These are phyloP conservation scores for Palloptera scutellata DNA, from an alignment of 2,888 invertebrate species.

Conservation along the genomic window DNA sequence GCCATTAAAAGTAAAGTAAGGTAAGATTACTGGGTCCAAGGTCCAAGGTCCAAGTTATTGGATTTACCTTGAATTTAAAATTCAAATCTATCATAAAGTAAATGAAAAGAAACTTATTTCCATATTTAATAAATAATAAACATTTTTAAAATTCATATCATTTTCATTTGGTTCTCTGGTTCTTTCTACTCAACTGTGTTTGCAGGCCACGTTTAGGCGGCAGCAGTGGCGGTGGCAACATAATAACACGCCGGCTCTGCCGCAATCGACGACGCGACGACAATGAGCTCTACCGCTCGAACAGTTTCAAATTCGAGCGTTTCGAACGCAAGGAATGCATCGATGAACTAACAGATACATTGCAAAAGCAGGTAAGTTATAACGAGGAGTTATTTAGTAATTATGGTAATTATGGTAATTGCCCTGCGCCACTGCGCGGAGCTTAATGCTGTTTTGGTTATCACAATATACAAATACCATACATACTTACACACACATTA, in stretches of 20 bases:
- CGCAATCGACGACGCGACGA: slow-evolving; percentile 77
- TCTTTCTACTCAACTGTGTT: background rate
- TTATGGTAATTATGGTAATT: slow-evolving; percentile 4
- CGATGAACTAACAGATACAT: slow-evolving; percentile 68
- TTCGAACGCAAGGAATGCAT: slow-evolving; percentile 76
- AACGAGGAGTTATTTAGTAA: slow-evolving; percentile 10
- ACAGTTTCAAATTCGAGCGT: slow-evolving; percentile 87
- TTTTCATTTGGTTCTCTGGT: background rate
- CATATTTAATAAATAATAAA: background rate
- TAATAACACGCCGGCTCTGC: slow-evolving; percentile 77
- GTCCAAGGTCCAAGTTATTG: too few relatives aligned
- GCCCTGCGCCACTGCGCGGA: background rate
- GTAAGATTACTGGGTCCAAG: too few relatives aligned
- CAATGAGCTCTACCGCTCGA: slow-evolving; percentile 86
- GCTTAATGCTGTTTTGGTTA: slow-evolving; percentile 8
- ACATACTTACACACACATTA: background rate
- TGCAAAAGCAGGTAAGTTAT: slow-evolving; percentile 75
- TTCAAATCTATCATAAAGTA: background rate
- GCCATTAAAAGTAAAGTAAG: too few relatives aligned
- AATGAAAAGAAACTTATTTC: background rate
- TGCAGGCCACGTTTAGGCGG: slow-evolving; percentile 55
- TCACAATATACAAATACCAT: background rate
- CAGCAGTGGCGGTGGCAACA: slow-evolving; percentile 61
- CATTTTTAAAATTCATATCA: background rate
- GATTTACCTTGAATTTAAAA: too few relatives aligned